Conservation (phyloP, 2,113 vertebrate species). For the Sylvilagus bachmani region DNA sequence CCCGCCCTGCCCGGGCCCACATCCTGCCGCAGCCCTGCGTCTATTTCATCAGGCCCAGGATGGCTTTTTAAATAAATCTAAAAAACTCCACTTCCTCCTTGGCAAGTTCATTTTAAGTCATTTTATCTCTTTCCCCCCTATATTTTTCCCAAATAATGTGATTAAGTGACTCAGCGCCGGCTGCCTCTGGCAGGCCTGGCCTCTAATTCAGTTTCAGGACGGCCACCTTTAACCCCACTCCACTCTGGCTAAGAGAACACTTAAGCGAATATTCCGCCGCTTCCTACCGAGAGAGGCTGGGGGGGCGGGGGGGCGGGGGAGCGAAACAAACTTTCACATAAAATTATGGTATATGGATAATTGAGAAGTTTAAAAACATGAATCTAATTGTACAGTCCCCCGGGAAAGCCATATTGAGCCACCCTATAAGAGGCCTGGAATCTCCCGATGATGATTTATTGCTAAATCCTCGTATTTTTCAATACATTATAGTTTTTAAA, state of each 20-base stretch:
- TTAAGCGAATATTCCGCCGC: constrained; percentile 88
- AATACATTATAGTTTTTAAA: constrained; percentile 99
- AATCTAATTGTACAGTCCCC: constrained; percentile 98
- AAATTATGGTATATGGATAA: constrained; percentile 98
- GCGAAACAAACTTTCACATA: constrained; percentile 95
- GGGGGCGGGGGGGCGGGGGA: constrained; percentile 74
- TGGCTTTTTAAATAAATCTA: constrained; percentile 92
- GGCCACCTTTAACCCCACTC: constrained; percentile 93
- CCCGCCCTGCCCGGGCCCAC: constrained; percentile 64
- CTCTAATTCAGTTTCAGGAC: constrained; percentile 93
- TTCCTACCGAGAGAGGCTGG: constrained; percentile 92
- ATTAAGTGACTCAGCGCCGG: constrained; percentile 92
- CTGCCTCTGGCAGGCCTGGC: constrained; percentile 90
- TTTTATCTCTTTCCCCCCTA: constrained; percentile 92
- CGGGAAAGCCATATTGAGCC: constrained; percentile 96
- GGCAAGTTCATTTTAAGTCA: constrained; percentile 92
- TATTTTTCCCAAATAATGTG: constrained; percentile 92
- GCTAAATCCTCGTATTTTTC: constrained; percentile 99
- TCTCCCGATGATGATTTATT: constrained; percentile 99
- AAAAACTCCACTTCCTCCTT: constrained; percentile 90
- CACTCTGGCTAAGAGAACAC: constrained; percentile 92
- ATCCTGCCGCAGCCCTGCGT: constrained; percentile 82
- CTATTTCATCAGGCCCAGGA: constrained; percentile 90
- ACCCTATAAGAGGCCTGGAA: constrained; percentile 98
- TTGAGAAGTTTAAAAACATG: constrained; percentile 99